Base-by-base conservation (phyloP, 2,888 invertebrate species). In the Sphecodes monilicornis region DNA sequence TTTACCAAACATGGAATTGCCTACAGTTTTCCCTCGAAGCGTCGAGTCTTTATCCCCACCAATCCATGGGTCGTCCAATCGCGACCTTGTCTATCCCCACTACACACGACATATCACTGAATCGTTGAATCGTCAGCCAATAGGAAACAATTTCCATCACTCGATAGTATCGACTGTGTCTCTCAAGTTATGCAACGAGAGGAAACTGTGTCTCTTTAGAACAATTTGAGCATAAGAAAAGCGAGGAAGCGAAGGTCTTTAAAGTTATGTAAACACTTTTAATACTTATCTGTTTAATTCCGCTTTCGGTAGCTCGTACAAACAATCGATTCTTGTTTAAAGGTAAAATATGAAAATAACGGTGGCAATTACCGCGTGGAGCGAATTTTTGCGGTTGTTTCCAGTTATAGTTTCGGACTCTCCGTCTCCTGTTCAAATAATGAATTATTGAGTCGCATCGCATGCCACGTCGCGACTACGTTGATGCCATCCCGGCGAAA, bases 381-480 rank as follows among this genome's bases (percentile, higher is more conserved):
- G 3, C 0, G 46, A 26, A 57, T 57, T 57, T 26, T 57, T 3
- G 32, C 18, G 64, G 32, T 29, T 32, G 5, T 64, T 64, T 64
- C 8, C 18, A 64, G 64, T 32, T 64, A 32, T 32, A 66, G 54
- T 84, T 84, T 68, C 66, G 78, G 32, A 39, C 39, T n/a, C 39
- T n/a, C 84, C 76, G 73, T 73, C 76, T 77, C 72, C 64, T 32
- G 32, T 64, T 78, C 54, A 73, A 78, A 86, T 76, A 78, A 85
- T 86, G 78, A 86, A 86, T 85, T 85, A 82, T 82, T 78, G 78
- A 86, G 76, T 32, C 76, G 54, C 78, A 74, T 82, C 76, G 85
- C 86, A 78, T 73, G 86, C 57, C 76, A 46, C 64, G 32, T 41
- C 54, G 72, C 29, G 50, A 41, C 76, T 60, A 66, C 71, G 85